Evolutionary conservation across 1,140 invertebrate species (phyloP).

Genomic region (Matsumurasca onukii): DNA sequence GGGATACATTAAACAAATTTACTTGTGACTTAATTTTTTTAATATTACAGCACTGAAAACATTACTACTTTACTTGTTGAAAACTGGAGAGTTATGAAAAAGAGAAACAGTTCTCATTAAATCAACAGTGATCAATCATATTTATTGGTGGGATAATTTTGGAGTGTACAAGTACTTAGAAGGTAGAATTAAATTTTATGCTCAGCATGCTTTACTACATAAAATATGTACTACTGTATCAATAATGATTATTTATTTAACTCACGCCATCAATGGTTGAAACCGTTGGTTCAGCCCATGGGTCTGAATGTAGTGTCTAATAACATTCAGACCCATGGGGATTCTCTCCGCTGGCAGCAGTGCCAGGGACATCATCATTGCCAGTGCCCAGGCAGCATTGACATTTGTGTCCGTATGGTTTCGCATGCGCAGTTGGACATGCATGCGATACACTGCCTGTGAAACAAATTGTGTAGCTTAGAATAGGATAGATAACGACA

Average conservation of each 20-base stretch:
- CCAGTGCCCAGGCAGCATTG: neutral
- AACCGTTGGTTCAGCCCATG: neutral
- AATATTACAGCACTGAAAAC: neutral
- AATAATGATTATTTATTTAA: neutral
- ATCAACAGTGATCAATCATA: no score
- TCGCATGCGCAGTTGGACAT: neutral
- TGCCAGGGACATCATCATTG: neutral
- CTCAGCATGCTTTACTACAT: neutral
- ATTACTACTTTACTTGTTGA: neutral
- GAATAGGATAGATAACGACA: no score
- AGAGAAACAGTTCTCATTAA: no score
- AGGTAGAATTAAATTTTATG: neutral
- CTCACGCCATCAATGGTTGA: neutral
- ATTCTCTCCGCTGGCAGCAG: neutral
- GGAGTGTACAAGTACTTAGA: neutral
- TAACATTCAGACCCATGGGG: neutral
- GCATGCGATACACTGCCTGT: slow-evolving; percentile 1
- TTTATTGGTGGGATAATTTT: neutral
- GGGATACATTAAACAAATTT: neutral
- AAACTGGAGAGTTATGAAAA: no score
- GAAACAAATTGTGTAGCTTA: no score
- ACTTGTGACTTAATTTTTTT: neutral
- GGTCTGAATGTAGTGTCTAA: neutral
- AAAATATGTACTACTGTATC: neutral
- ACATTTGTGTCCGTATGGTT: neutral